These are phyloP conservation scores for Balaeniceps rex DNA, from an alignment of 2,113 vertebrate genomes.

Conservation along the genomic window DNA sequence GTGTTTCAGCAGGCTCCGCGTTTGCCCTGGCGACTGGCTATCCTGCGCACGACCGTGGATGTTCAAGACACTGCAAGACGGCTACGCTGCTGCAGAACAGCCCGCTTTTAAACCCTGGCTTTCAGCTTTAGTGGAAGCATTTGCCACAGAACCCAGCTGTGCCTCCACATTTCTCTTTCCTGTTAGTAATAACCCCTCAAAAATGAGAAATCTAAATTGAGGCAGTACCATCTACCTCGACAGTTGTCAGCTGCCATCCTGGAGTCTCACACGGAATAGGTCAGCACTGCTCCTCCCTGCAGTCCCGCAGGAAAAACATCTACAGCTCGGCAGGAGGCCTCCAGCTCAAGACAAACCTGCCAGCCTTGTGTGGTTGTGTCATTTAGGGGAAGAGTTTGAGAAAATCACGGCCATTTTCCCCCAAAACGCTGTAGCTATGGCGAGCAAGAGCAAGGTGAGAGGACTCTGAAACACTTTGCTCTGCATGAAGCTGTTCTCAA, in stretches of 20 bases:
- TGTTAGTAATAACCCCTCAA: background rate
- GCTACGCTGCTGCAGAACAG: background rate
- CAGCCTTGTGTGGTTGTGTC: background rate
- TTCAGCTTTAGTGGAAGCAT: background rate
- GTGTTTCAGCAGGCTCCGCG: background rate
- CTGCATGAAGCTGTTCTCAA: background rate
- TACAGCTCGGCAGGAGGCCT: background rate
- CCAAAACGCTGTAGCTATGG: no score
- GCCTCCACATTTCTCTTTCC: background rate
- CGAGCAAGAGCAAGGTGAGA: background rate
- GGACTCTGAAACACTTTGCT: background rate
- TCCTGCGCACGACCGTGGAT: accelerated
- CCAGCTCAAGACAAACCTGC: background rate
- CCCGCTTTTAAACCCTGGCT: background rate
- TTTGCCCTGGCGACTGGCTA: background rate
- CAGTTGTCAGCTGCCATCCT: background rate
- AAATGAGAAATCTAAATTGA: background rate
- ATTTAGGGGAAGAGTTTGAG: background rate
- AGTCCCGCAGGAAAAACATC: background rate
- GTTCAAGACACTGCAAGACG: background rate
- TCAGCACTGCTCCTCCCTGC: background rate
- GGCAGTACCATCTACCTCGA: background rate
- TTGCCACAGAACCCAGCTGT: background rate
- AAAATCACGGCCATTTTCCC: background rate
- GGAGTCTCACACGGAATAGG: background rate